A percentile compares a stretch with the other conserved stretches of the same genome.
Evolutionary conservation across 2,797 vertebrate species (phyloP).

Genomic region (Perodicticus potto): DNA sequence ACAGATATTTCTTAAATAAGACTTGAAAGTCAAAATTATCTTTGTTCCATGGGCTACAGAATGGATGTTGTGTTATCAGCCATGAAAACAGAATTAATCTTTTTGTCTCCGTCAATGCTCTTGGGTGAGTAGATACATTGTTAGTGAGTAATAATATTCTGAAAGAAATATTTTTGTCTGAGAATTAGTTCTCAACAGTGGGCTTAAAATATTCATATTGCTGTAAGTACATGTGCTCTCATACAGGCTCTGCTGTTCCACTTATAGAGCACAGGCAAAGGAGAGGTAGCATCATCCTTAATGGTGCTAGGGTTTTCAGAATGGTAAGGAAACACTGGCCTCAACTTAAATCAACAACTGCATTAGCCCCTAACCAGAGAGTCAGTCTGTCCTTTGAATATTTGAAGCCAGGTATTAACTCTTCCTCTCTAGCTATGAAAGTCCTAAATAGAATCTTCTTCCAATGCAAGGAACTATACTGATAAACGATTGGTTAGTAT

Average conservation of each 20-base stretch:
- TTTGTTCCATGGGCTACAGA: background rate
- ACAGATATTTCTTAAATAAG: background rate
- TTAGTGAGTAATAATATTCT: background rate
- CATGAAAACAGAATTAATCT: background rate
- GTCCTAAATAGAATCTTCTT: background rate
- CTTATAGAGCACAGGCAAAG: background rate
- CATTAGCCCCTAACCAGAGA: background rate
- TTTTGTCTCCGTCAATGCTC: background rate
- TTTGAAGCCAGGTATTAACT: background rate
- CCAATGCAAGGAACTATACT: background rate
- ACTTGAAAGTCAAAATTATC: background rate
- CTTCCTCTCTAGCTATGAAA: background rate
- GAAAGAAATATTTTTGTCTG: background rate
- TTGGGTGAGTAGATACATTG: background rate
- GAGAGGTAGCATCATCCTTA: background rate
- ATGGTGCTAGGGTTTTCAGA: background rate
- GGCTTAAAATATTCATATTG: background rate
- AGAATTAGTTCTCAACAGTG: background rate
- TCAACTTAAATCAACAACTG: background rate
- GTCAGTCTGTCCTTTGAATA: background rate
- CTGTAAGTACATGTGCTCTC: background rate
- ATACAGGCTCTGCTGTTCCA: background rate
- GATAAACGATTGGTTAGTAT: background rate
- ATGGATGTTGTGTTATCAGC: background rate
- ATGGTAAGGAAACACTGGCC: background rate